Evolutionary conservation across 1,140 invertebrate genomes (phyloP).

Genomic region (Pollicipes pollicipes): DNA sequence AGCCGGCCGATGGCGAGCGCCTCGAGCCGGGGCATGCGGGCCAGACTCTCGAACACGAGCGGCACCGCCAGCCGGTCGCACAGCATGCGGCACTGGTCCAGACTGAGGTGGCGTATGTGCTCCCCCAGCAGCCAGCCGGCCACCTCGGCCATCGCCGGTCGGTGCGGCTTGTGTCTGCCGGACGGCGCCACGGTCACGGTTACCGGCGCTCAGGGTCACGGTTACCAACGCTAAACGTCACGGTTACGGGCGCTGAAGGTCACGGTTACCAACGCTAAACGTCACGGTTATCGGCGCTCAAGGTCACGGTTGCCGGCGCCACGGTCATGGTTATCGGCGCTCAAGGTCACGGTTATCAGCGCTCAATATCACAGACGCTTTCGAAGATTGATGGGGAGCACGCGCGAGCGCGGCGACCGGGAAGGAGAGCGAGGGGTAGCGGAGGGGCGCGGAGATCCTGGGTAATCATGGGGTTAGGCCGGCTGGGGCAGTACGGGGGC

Average conservation of each 20-base stretch:
- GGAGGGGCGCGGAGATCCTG: no score
- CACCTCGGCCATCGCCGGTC: background rate
- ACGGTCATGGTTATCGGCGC: no score
- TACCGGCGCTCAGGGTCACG: background rate
- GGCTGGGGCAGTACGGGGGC: no score
- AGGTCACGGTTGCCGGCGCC: no score
- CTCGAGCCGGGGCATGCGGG: background rate
- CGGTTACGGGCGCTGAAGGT: background rate
- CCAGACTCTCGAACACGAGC: background rate
- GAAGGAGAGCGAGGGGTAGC: no score
- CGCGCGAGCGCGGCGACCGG: no score
- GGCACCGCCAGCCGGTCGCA: background rate
- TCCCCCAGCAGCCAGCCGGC: background rate
- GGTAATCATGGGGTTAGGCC: no score
- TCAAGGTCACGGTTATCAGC: no score
- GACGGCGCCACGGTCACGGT: background rate
- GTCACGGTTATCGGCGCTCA: no score
- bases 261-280: background rate
- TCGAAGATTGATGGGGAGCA: no score
- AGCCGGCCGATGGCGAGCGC: background rate
- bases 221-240: background rate
- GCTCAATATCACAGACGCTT: background rate
- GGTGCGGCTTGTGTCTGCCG: background rate
- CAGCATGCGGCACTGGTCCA: background rate
- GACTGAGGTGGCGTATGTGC: background rate